These are phyloP conservation scores for Otus sunia DNA, from an alignment of 2,113 vertebrate species.

Conservation along the genomic window DNA sequence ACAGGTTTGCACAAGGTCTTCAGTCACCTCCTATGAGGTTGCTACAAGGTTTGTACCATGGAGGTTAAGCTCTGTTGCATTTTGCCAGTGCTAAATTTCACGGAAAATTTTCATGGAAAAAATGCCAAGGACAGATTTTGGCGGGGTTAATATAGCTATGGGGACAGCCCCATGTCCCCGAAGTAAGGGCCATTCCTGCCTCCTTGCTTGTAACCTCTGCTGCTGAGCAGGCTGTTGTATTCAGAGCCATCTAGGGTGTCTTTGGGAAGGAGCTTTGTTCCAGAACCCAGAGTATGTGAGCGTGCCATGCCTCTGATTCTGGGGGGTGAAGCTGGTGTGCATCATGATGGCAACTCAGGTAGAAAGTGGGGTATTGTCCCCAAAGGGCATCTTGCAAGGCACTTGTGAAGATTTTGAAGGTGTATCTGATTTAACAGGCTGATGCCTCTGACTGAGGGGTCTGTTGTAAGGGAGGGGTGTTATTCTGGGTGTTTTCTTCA, in stretches of 20 bases:
- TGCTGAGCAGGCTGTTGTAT: not conserved
- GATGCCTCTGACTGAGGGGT: not conserved
- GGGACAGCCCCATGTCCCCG: not conserved
- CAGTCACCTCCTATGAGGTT: not conserved
- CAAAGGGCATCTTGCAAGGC: not conserved
- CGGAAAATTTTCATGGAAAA: not conserved
- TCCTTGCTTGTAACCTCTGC: not conserved
- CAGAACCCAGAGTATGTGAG: not conserved
- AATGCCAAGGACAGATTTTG: not conserved
- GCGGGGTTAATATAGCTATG: not conserved
- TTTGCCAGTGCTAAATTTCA: not conserved
- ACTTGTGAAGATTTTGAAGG: not conserved
- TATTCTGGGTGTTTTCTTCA: not conserved
- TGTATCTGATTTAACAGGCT: not conserved
- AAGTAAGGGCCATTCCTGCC: not conserved
- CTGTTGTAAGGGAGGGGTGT: not conserved
- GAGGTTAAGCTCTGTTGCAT: not conserved
- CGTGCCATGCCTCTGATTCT: rapidly evolving
- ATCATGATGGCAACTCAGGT: rapidly evolving
- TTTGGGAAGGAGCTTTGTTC: not conserved
- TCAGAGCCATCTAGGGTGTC: not conserved
- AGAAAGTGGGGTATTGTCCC: not conserved
- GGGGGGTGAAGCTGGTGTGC: not conserved
- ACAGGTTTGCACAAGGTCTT: not conserved
- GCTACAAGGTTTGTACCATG: not conserved